These are phyloP conservation scores for Ochropleura plecta DNA, from an alignment of 2,888 invertebrate genomes.

Conservation along the genomic window DNA sequence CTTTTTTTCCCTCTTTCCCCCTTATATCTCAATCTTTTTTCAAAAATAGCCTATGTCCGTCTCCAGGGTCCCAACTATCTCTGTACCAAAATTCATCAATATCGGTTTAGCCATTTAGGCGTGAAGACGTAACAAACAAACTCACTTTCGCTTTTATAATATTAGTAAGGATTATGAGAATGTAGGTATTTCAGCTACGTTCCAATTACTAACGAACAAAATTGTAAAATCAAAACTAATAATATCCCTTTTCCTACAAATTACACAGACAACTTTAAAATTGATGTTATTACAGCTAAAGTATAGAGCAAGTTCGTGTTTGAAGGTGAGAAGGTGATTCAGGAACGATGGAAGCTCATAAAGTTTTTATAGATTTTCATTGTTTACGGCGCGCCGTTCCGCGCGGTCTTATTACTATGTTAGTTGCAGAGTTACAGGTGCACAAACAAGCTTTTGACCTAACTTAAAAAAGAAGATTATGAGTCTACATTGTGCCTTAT, in stretches of 20 bases:
- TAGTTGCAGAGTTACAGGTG: constrained; percentile 44
- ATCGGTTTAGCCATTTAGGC: too few species aligned
- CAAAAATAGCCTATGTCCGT: too few species aligned
- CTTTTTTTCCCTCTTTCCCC: too few species aligned
- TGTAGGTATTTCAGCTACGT: not conserved
- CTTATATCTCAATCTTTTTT: too few species aligned
- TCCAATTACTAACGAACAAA: constrained; percentile 7
- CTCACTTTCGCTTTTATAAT: too few species aligned
- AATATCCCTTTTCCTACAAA: constrained; percentile 25
- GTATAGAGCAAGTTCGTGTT: constrained; percentile 37
- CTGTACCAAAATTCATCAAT: too few species aligned
- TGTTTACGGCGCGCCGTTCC: constrained; percentile 62
- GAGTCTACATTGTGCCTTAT: not conserved
- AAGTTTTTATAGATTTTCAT: constrained; percentile 71
- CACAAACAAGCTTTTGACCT: constrained; percentile 38
- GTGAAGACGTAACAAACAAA: too few species aligned
- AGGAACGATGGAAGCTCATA: constrained; percentile 68
- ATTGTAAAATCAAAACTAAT: constrained; percentile 16
- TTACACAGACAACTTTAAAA: constrained; percentile 34
- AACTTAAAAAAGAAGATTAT: constrained; percentile 18
- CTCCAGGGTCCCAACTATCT: too few species aligned
- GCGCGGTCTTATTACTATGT: constrained; percentile 63
- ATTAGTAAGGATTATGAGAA: too few species aligned
- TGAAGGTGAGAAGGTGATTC: constrained; percentile 56
- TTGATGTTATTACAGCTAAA: constrained; percentile 31